These are phyloP conservation scores for Marmota monax DNA, from an alignment of 2,113 vertebrate genomes.

Conservation along the genomic window DNA sequence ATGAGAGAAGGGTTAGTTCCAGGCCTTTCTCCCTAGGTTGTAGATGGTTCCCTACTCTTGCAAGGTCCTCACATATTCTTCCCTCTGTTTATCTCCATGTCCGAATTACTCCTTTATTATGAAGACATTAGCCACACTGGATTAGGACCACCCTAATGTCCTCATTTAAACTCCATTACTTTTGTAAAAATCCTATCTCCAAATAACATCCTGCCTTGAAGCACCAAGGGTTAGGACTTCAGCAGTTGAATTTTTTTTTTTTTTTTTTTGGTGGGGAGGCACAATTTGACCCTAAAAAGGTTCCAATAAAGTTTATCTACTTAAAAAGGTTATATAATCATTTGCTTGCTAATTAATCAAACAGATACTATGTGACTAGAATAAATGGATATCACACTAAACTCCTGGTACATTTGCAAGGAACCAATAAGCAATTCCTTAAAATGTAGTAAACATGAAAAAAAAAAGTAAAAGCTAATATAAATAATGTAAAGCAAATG, in stretches of 20 bases:
- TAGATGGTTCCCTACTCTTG: neutral
- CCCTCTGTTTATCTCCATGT: neutral
- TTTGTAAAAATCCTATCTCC: neutral
- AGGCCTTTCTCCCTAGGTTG: neutral
- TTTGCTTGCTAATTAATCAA: conserved; percentile 27
- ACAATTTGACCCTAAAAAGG: neutral
- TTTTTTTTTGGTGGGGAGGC: no score
- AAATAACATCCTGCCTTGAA: neutral
- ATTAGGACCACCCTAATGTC: neutral
- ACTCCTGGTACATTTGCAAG: neutral
- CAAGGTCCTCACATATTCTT: neutral
- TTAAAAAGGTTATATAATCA: neutral
- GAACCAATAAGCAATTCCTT: neutral
- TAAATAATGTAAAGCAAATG: conserved; percentile 16
- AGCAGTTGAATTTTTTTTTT: neutral
- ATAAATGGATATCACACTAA: neutral
- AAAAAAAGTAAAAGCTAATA: neutral
- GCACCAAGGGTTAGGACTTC: neutral
- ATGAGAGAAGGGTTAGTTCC: neutral
- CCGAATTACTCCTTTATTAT: neutral
- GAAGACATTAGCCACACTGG: neutral
- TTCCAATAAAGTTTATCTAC: neutral
- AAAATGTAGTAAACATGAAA: neutral
- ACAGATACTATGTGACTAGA: neutral
- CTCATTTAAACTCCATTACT: neutral